A percentile compares a stretch with the other conserved stretches of the same genome.
phyloP scores from a whole-genome alignment of 2,797 vertebrate species.

The Pseudocheirus occidentalis region DNA sequence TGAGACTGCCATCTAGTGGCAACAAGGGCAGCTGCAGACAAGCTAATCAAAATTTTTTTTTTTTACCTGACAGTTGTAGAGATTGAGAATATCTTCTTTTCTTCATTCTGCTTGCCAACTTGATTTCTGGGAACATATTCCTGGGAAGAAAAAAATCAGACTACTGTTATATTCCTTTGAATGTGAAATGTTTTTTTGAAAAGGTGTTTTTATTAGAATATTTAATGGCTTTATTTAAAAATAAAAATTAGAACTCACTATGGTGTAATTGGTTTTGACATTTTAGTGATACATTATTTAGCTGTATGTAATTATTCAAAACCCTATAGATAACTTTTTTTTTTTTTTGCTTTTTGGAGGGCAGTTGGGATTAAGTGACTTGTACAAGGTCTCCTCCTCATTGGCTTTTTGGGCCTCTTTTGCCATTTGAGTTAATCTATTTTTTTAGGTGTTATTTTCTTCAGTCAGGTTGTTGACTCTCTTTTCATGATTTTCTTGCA shows the following conservation, averaged over 20 bases:
- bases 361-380: too few species aligned
- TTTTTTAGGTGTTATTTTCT: too few species aligned
- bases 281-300: neutral
- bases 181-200: neutral
- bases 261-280: neutral
- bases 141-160: neutral
- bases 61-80: neutral
- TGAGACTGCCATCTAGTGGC: neutral
- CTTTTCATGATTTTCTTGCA: too few species aligned
- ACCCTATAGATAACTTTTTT: neutral
- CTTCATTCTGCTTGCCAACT: neutral
- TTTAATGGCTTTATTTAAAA: neutral
- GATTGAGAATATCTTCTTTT: neutral
- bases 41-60: neutral
- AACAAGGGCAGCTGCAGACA: neutral
- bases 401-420: too few species aligned
- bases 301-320: neutral
- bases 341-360: too few species aligned
- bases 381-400: too few species aligned
- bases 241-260: neutral
- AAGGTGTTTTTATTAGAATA: neutral
- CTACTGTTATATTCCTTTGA: neutral
- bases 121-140: neutral
- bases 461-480: too few species aligned
- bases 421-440: too few species aligned